Base-by-base conservation (phyloP, 23 tunicate species). In the Styela clava region DNA sequence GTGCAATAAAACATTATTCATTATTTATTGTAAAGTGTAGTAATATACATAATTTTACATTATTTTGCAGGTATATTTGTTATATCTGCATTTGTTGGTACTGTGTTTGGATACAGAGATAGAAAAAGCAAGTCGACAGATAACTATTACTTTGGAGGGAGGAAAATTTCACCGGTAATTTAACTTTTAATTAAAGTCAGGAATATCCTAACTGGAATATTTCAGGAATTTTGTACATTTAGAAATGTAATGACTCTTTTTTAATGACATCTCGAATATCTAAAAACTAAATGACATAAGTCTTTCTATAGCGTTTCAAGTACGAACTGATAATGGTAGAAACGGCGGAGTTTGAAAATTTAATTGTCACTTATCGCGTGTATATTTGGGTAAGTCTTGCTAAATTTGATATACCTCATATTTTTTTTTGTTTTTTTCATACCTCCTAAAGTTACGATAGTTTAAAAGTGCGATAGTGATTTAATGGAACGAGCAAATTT, bases 91-190 rank as follows among this genome's bases (percentile, higher is more conserved):
- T 22, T 19, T 24, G 32, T 73, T 1, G 78, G 78, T 1, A 0
- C 28, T 0, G 24, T 30, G 12, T 73, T 73, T 35, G 78, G 34
- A 34, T 73, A 33, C 78, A 73, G 32, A 33, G 78, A 73, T 73
- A 29, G 61, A 29, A 73, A 73, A n/a, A 1, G 31, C 16, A 73
- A 73, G 61, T 73, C 78, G 56, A 73, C 52, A 34, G 78, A 73
- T 73, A 35, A 24, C 27, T 73, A 73, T 31, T 31, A 25, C 61
- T 33, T 73, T 34, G 78, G 78, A 23, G 78, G 78, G 27, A 73
- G 78, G 22, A 35, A 73, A 16, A 35, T 73, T 12, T 33, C 56
- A 25, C 78, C 78, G 23, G 71, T 67, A 67, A 67, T 44, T 44
- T 7, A 44, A 44, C 56, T 44, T 44, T 5, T 44, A 44, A 5